Conservation (phyloP, 1,140 invertebrate genomes). For the Trichonephila clavata region DNA sequence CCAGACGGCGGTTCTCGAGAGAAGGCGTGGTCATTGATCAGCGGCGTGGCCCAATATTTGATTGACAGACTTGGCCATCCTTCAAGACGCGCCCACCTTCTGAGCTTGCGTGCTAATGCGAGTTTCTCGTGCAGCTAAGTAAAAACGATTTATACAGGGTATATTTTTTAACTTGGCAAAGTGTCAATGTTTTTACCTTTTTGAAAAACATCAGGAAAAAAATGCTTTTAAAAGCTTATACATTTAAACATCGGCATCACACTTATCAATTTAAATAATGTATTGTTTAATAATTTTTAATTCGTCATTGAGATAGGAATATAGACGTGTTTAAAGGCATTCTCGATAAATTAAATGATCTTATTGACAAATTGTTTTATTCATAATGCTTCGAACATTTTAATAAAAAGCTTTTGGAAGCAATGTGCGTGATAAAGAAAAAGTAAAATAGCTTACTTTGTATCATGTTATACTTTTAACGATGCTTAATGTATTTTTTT, state of each 20-base stretch:
- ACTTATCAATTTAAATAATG: not conserved
- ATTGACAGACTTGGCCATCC: slow-evolving; percentile 70
- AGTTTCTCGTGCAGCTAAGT: slow-evolving; percentile 62
- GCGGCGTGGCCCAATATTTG: slow-evolving; percentile 68
- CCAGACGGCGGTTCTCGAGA: slow-evolving; percentile 11
- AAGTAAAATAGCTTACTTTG: not conserved
- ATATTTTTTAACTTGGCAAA: slow-evolving; percentile 62
- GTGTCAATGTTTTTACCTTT: slow-evolving; percentile 51
- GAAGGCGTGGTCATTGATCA: slow-evolving; percentile 67
- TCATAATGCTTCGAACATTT: too few species aligned
- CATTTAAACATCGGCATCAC: not conserved
- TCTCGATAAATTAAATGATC: too few species aligned
- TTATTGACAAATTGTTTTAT: too few species aligned
- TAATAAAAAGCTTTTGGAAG: not conserved
- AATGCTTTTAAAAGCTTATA: not conserved
- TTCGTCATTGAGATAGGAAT: not conserved
- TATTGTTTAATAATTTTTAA: not conserved
- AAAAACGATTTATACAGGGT: slow-evolving; percentile 62
- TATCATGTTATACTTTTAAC: too few species aligned
- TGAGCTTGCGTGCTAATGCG: slow-evolving; percentile 64
- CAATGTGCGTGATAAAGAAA: not conserved
- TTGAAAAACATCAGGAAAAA: not conserved
- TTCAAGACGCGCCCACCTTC: slow-evolving; percentile 71
- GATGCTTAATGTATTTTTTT: too few species aligned
- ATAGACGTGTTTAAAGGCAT: too few species aligned